Evolutionary conservation across 2,888 invertebrate species (phyloP).

Genomic region (Caenorhabditis sp.): DNA sequence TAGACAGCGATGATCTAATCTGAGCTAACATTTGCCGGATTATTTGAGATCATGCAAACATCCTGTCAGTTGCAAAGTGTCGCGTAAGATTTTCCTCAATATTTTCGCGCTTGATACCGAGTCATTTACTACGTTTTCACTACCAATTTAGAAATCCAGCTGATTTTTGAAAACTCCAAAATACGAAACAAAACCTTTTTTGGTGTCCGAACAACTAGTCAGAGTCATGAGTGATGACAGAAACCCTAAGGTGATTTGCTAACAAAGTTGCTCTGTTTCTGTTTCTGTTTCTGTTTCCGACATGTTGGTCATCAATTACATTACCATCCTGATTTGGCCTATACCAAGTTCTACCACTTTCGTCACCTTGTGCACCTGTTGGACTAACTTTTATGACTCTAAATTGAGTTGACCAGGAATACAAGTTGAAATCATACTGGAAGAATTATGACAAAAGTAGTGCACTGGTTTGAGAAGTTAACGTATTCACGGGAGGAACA

Average conservation of each 20-base stretch:
- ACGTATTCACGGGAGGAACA: too few relatives aligned
- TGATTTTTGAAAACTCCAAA: not conserved
- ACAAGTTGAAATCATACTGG: not conserved
- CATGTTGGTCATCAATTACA: constrained; percentile 19
- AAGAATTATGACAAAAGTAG: too few relatives aligned
- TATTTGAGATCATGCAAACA: constrained; percentile 41
- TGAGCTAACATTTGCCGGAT: constrained; percentile 43
- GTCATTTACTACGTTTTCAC: constrained; percentile 12
- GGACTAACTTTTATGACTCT: constrained; percentile 2
- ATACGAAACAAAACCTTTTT: not conserved
- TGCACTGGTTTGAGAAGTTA: too few relatives aligned
- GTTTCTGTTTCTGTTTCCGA: not conserved
- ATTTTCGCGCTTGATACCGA: not conserved
- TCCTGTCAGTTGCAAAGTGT: constrained; percentile 7
- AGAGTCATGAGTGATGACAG: not conserved
- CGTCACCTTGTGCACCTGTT: constrained; percentile 30
- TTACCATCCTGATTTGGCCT: constrained; percentile 8
- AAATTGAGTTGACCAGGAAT: not conserved
- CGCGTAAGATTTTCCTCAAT: not conserved
- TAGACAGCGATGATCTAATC: constrained; percentile 30
- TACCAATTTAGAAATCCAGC: not conserved
- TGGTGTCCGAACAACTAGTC: constrained; percentile 2
- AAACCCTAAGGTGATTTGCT: too few relatives aligned
- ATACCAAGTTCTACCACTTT: constrained; percentile 14
- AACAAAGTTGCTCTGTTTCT: not conserved